These are phyloP conservation scores for Agrotis ipsilon DNA, from an alignment of 2,888 invertebrate species.

Conservation along the genomic window DNA sequence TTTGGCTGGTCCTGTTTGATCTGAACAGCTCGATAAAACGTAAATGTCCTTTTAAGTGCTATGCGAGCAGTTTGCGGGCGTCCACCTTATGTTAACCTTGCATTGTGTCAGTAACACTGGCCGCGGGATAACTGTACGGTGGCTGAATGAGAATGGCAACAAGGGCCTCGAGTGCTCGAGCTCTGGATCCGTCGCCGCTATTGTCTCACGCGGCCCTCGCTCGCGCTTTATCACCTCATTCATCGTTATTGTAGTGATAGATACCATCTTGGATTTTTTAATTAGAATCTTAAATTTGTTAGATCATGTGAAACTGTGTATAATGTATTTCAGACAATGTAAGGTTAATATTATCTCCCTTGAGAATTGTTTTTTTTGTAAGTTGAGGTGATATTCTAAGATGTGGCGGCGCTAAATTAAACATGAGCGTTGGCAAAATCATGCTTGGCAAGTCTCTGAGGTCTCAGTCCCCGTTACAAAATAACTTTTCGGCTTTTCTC, in stretches of 20 bases:
- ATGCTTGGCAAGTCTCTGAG: no score
- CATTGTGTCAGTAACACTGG: constrained; percentile 88
- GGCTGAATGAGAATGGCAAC: constrained; percentile 84
- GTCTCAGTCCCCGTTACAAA: no score
- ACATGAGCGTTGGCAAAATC: no score
- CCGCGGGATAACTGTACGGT: constrained; percentile 85
- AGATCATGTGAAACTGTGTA: neutral
- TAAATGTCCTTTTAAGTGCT: constrained; percentile 82
- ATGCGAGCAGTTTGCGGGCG: constrained; percentile 80
- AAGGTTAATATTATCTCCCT: neutral
- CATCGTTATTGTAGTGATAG: constrained; percentile 37
- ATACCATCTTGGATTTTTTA: constrained; percentile 27
- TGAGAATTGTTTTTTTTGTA: no score
- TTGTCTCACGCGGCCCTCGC: constrained; percentile 49
- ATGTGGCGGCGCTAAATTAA: no score
- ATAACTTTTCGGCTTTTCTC: no score
- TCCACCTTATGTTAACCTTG: constrained; percentile 87
- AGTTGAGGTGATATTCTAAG: no score
- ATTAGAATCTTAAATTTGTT: neutral
- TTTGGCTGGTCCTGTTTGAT: constrained; percentile 74
- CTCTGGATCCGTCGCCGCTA: constrained; percentile 56
- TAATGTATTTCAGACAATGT: neutral
- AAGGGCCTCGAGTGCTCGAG: constrained; percentile 67
- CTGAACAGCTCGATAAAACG: constrained; percentile 74
- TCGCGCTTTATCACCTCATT: constrained; percentile 32